Evolutionary conservation across 2,113 vertebrate genomes (phyloP).

Genomic region (Emydocephalus ijimae): DNA sequence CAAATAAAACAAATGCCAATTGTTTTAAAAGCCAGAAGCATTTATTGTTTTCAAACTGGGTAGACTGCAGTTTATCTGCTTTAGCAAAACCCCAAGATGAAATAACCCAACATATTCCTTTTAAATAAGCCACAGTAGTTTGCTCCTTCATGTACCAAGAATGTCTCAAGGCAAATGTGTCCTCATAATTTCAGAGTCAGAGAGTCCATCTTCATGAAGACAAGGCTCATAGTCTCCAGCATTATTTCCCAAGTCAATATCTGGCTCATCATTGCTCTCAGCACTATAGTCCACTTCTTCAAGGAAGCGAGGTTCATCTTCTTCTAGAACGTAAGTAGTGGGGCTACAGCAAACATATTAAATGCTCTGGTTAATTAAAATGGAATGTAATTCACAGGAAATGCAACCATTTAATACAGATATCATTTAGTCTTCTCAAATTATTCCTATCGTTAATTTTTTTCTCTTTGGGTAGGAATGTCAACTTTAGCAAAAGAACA

Average conservation of each 20-base stretch:
- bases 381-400: not conserved
- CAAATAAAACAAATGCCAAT: conserved; percentile 67
- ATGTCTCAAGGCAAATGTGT: conserved; percentile 64
- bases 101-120: conserved; percentile 33
- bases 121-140: conserved; percentile 51
- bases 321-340: conserved; percentile 90
- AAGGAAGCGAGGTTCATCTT: conserved; percentile 93
- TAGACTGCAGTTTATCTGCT: conserved; percentile 48
- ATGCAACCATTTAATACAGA: not conserved
- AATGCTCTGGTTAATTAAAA: conserved; percentile 25
- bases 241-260: conserved; percentile 74
- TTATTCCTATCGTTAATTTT: not conserved
- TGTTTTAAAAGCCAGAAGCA: conserved; percentile 62
- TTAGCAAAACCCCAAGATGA: conserved; percentile 57
- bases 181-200: conserved; percentile 79
- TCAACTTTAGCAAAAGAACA: not conserved
- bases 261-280: conserved; percentile 91
- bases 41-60: conserved; percentile 69
- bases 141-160: conserved; percentile 46
- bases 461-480: not conserved
- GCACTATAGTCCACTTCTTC: conserved; percentile 98
- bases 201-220: conserved; percentile 77
- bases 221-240: conserved; percentile 68
- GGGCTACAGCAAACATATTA: conserved; percentile 72
- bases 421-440: not conserved